These are phyloP conservation scores for Zapus hudsonius DNA, from an alignment of 2,113 vertebrate species.

Conservation along the genomic window DNA sequence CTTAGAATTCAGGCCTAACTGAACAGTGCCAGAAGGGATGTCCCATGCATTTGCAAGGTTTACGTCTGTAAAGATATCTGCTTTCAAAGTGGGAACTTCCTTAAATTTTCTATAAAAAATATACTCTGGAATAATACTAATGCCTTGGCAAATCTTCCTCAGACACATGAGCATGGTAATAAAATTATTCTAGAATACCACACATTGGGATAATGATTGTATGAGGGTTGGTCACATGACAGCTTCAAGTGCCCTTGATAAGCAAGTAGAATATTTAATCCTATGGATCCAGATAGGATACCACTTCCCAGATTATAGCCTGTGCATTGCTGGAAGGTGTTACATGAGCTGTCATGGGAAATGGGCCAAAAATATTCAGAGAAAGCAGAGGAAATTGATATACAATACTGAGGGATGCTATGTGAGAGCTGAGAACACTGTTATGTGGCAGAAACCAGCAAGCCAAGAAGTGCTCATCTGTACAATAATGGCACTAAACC, in stretches of 20 bases:
- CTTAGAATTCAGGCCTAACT: background rate
- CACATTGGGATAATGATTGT: background rate
- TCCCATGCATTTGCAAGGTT: background rate
- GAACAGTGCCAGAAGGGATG: background rate
- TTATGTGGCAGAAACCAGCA: no score
- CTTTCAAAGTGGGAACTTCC: background rate
- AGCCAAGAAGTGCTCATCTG: no score
- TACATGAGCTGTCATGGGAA: no score
- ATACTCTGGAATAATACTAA: slow-evolving; percentile 6
- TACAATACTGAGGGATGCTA: no score
- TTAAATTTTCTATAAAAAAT: background rate
- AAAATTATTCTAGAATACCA: background rate
- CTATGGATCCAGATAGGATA: no score
- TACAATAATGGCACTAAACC: no score
- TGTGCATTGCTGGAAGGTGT: no score
- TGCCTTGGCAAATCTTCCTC: background rate
- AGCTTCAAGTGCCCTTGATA: background rate
- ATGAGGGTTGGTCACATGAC: fast-evolving
- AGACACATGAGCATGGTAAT: background rate
- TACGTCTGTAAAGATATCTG: background rate
- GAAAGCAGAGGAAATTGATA: no score
- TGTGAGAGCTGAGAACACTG: no score
- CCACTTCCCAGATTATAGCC: no score
- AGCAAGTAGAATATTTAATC: background rate
- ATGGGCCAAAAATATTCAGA: no score